Base-by-base conservation (phyloP, 2,888 invertebrate genomes). In the Andrena flavipes region DNA sequence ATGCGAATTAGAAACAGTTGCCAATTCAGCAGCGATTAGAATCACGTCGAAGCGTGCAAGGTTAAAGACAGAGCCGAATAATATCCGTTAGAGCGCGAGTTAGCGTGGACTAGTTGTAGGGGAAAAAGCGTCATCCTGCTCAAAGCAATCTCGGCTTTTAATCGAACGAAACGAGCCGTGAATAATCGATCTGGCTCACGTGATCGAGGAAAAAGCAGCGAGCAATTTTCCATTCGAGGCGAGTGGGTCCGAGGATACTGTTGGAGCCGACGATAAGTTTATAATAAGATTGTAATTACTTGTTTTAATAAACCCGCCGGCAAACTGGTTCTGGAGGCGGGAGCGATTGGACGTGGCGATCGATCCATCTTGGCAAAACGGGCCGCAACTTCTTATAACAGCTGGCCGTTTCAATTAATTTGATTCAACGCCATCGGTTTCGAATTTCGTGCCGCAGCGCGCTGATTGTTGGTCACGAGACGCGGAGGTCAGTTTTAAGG, bases 361-460 rank as follows among this genome's bases (percentile, higher is more conserved):
- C 82, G 82, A 82, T 84, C 85, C 80, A 85, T 85, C 82, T 76
- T 8, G 16, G 68, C 62, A 60, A 77, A 76, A 70, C 60, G 63
- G 65, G 51, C 72, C 54, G 59, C 69, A 67, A 76, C 80, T 74
- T 86, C 80, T 81, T 73, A 73, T 84, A 84, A 86, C 81, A 77
- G 69, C 71, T 60, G 83, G 76, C 77, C 80, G 75, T 86, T 87
- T 86, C 87, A 87, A 90, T 90, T 86, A 88, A 89, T 88, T 85
- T 84, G 82, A 83, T 79, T 71, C 71, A 68, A 78, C 71, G 83
- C 59, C 51, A 30, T 16, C 49, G 74, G 78, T 74, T 71, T 78
- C 73, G 73, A 48, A 56, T 78, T 84, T 63, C 67, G 59, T 60
- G 59, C n/a, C 49, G 72, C 62, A 10, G 54, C 42, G 13, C 16